phyloP scores from a whole-genome alignment of 2,113 vertebrate species.

The Rhizomys pruinosus region DNA sequence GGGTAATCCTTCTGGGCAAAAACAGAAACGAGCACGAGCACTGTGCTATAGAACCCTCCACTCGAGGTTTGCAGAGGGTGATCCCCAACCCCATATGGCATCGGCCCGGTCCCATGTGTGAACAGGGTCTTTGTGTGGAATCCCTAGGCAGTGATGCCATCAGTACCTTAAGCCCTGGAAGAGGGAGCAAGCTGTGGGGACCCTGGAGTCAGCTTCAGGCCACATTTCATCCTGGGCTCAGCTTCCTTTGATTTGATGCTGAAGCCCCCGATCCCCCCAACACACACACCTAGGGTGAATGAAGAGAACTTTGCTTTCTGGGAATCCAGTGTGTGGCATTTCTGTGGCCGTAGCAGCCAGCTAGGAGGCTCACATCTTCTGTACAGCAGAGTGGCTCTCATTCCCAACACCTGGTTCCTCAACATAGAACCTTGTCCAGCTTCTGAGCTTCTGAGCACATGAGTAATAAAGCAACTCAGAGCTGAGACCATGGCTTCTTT shows the following conservation, averaged over 20 bases:
- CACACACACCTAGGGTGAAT: no score
- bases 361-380: background rate
- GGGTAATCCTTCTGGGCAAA: background rate
- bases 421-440: background rate
- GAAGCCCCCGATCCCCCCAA: accelerated
- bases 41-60: background rate
- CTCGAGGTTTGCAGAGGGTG: no score
- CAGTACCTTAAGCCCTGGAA: background rate
- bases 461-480: background rate
- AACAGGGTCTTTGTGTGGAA: background rate
- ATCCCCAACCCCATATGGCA: no score
- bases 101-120: background rate
- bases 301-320: background rate
- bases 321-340: background rate
- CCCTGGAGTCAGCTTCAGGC: accelerated
- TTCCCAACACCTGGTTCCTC: background rate
- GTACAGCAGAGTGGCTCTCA: background rate
- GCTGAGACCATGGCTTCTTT: background rate
- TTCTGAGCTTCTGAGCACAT: background rate
- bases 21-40: background rate
- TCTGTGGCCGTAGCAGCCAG: background rate
- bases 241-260: no score
- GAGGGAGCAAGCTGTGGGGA: background rate
- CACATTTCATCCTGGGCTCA: no score
- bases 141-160: background rate